phyloP scores from a whole-genome alignment of 2,797 vertebrate species.

The Siniperca obscura region DNA sequence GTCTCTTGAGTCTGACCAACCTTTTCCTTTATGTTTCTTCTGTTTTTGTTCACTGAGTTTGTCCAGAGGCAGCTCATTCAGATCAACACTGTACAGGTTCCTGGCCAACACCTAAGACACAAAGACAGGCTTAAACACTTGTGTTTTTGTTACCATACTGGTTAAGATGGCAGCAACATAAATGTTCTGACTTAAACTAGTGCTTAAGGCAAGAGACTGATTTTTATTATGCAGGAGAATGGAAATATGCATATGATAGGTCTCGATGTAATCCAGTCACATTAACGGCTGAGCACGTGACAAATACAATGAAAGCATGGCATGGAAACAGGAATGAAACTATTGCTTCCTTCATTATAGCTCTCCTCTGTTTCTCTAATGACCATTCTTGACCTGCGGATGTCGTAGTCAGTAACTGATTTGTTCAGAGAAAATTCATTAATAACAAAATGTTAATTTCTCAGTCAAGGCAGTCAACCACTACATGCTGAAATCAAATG shows the following conservation, averaged over 20 bases:
- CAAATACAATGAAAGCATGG: background rate
- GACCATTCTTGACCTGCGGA: background rate
- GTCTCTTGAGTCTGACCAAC: constrained; percentile 74
- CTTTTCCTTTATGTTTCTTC: constrained; percentile 99
- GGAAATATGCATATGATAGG: background rate
- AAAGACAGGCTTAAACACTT: constrained; percentile 5
- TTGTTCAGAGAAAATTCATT: background rate
- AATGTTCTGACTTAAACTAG: background rate
- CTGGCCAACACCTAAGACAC: constrained; percentile 90
- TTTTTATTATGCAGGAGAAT: background rate
- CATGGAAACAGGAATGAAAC: background rate
- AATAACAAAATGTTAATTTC: background rate
- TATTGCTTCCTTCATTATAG: background rate
- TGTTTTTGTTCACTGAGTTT: constrained; percentile 99
- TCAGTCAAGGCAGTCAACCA: background rate
- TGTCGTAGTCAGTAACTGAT: background rate
- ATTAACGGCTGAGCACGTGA: background rate
- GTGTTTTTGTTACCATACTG: background rate
- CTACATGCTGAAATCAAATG: background rate
- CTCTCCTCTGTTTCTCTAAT: background rate
- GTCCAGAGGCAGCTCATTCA: constrained; percentile 96
- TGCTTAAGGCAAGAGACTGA: background rate
- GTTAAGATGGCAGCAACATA: background rate
- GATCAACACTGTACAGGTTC: constrained; percentile 96
- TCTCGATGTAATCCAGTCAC: background rate